Evolutionary conservation across 2,113 vertebrate species (phyloP), one percentile per base, ranked within the genome.

Genomic region (Sinocyclocheilus anshuiensis): DNA sequence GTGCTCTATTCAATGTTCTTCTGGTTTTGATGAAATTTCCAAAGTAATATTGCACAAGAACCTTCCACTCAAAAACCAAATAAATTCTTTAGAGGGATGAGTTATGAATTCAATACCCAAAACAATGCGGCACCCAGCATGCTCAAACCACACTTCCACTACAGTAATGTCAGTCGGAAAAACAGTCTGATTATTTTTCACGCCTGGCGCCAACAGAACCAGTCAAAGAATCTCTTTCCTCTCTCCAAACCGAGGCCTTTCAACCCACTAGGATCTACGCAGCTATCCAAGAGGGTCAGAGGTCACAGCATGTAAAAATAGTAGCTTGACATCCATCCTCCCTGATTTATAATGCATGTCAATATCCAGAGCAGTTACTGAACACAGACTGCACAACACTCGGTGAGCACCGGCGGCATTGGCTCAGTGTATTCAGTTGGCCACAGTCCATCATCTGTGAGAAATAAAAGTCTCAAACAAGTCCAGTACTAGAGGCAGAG

Each of bases 341-440:
- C 90, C 89, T 94, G 93, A 95, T 94, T 94, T 92, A 93, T 94
- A 91, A 92, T 92, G 90, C 88, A 87, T 91, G 94, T 94, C 93
- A 89, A 93, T 94, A 92, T 88, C 69, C 82, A 87, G 89, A 90
- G 45, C 83, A 71, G 84, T 79, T 82, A 65, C 81, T 65, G 83
- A 81, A 57, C 84, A 86, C 78, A 67, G 83, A 85, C 72, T 67
- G 85, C 76, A 84, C 88, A 88, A 90, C 86, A 89, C 89, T 88
- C 89, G 92, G 86, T 42, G 29, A 55, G 42, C 26, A 77, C 50
- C 50, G 50, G 76, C 76, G 42, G 80, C 80, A 82, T 82, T 67
- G 80, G 63, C 63, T 69, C 80, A 36, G 63, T 29, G 39, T 81
- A 48, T 81, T 81, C 39, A 48, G 59, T 48, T 77, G 80, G 80